Evolutionary conservation across 2,113 vertebrate species (phyloP).

Genomic region (Hippocampus abdominalis): DNA sequence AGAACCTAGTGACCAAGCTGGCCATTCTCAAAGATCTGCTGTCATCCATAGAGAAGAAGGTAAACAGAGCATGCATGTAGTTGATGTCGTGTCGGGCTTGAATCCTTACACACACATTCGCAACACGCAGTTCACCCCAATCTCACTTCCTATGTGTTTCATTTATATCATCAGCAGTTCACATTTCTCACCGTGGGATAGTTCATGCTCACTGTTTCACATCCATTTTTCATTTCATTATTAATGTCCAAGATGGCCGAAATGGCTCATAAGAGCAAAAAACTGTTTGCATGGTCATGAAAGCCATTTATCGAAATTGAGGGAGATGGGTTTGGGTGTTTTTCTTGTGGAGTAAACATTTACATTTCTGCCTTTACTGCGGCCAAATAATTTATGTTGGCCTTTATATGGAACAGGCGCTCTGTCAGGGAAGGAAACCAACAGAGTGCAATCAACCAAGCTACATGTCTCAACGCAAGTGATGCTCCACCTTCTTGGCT

Average conservation of each 20-base stretch:
- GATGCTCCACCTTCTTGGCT: constrained; percentile 31
- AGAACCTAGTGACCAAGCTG: constrained; percentile 88
- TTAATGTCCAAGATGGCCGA: not conserved
- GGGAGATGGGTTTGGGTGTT: not conserved
- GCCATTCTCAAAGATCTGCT: constrained; percentile 92
- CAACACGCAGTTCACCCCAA: not conserved
- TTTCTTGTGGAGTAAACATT: not conserved
- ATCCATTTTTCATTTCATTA: not conserved
- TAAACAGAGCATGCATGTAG: constrained; percentile 38
- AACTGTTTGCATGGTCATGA: not conserved
- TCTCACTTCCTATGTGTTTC: not conserved
- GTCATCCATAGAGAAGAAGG: constrained; percentile 93
- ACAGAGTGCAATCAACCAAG: constrained; percentile 17
- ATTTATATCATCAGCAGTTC: not conserved
- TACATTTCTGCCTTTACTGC: not conserved
- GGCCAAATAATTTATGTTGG: not conserved
- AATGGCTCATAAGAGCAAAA: not conserved
- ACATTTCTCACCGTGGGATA: not conserved
- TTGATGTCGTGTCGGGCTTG: not conserved
- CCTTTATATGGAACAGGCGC: constrained; percentile 6
- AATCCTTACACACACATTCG: constrained; percentile 4
- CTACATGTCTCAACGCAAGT: constrained; percentile 36
- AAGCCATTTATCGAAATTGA: not conserved
- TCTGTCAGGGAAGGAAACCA: constrained; percentile 39
- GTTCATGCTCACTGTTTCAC: not conserved